phyloP scores from a whole-genome alignment of 2,888 invertebrate species.

The Andrena fulva region DNA sequence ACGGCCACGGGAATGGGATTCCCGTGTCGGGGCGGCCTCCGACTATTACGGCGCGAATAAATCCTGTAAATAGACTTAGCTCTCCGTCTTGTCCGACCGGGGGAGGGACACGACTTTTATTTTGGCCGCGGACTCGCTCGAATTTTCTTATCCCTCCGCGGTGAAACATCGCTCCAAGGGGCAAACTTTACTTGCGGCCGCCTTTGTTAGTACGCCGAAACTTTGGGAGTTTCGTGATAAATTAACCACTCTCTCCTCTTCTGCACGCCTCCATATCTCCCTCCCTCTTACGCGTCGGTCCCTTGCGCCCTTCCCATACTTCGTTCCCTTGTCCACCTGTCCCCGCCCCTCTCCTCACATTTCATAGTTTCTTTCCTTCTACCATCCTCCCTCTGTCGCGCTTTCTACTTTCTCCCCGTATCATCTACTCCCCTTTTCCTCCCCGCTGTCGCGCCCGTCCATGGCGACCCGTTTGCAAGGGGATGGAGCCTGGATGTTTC shows the following conservation, averaged over 20 bases:
- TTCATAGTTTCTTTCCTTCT: not conserved
- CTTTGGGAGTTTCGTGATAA: conserved; percentile 51
- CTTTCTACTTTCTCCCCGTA: not conserved
- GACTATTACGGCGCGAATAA: conserved; percentile 20
- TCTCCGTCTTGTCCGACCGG: conserved; percentile 15
- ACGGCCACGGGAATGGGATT: conserved; percentile 45
- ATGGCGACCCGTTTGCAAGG: not conserved
- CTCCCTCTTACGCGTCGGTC: not conserved
- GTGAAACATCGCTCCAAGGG: conserved; percentile 44
- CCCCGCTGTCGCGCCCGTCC: not conserved
- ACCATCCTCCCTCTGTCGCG: no score
- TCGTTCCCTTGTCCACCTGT: not conserved
- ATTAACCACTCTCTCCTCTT: conserved; percentile 36
- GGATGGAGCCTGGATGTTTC: not conserved
- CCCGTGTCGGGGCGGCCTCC: conserved; percentile 28
- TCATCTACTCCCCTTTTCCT: not conserved
- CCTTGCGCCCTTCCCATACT: not conserved
- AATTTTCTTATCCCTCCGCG: conserved; percentile 52
- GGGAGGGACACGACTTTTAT: conserved; percentile 36
- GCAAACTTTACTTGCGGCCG: conserved; percentile 41
- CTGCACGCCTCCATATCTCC: not conserved
- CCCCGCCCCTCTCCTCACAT: not conserved
- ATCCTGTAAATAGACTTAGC: conserved; percentile 44
- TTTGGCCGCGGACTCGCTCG: conserved; percentile 28
- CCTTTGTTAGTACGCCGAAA: conserved; percentile 38